Evolutionary conservation across 2,797 vertebrate species (phyloP).

Genomic region (Typhlichthys subterraneus): DNA sequence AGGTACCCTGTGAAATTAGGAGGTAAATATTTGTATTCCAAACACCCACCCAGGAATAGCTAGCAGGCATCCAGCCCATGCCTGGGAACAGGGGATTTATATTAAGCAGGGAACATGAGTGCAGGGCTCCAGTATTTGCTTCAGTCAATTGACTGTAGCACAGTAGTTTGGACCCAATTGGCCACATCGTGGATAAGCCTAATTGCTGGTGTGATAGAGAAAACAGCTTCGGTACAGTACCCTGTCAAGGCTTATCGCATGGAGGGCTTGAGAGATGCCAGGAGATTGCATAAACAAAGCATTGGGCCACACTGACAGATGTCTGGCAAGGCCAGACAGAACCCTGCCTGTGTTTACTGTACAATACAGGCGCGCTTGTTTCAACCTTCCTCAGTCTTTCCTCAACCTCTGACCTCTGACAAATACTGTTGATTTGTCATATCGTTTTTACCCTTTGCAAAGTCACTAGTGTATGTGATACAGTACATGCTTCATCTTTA

Average conservation of each 20-base stretch:
- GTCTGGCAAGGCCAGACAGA: constrained; percentile 69
- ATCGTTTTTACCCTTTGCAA: constrained; percentile 21
- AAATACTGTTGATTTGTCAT: constrained; percentile 26
- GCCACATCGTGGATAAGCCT: constrained; percentile 67
- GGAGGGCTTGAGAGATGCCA: constrained; percentile 56
- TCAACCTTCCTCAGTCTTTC: constrained; percentile 40
- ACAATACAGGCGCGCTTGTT: constrained; percentile 22
- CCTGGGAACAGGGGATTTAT: constrained; percentile 40
- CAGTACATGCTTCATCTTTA: constrained; percentile 24
- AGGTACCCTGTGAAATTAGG: constrained; percentile 46
- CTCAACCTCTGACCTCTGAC: constrained; percentile 27
- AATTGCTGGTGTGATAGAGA: constrained; percentile 68
- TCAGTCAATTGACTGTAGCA: constrained; percentile 63
- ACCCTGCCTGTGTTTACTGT: constrained; percentile 52
- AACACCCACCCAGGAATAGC: constrained; percentile 23
- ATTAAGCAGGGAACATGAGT: constrained; percentile 46
- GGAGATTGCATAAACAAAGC: constrained; percentile 67
- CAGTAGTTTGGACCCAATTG: constrained; percentile 67
- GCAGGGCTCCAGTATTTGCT: constrained; percentile 51
- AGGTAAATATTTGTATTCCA: constrained; percentile 50
- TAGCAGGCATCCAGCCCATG: constrained; percentile 23
- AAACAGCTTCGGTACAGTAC: constrained; percentile 59
- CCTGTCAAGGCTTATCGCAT: constrained; percentile 61
- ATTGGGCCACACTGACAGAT: constrained; percentile 63
- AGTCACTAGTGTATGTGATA: not conserved